Evolutionary conservation across 1,140 invertebrate genomes (phyloP), one percentile per base, ranked within the genome.

Genomic region (Chlorops oryzae): DNA sequence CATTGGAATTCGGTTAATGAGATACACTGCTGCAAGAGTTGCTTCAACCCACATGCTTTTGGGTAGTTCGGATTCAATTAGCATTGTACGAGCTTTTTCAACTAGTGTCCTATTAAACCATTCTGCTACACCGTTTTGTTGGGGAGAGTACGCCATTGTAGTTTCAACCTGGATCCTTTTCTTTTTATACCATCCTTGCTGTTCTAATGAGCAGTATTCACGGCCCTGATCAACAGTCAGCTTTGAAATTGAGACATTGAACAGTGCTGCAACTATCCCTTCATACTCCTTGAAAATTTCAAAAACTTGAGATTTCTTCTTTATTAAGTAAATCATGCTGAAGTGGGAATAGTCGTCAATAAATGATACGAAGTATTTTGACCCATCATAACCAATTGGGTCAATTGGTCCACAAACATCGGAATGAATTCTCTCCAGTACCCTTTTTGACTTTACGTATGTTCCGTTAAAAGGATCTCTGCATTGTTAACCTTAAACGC

Each of bases 291-390:
- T 39, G 28, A 49, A 27, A 3, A n/a, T 21, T 15, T 27, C 21
- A 21, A 49, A 49, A n/a, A 49, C 47, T 20, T 40, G 18, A 10
- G 35, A 39, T 17, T 49, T 49, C 18, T 49, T 39, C 17, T 39
- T 25, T 9, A 49, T 25, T 3, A 39, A 21, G 28, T 49, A 49
- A 24, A 49, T 40, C 7, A 39, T 15, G 12, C 41, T 47, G 52
- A 66, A 72, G 56, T 63, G 56, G n/a, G 63, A 68, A 53, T 42
- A 74, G 56, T 74, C 65, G 56, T 74, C 72, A 35, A 63, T 62
- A 34, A 72, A 70, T 18, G 62, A 62, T 17, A 72, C 51, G 58
- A 73, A 70, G 55, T 73, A 74, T 22, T 54, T 62, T 21, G 57
- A 42, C 22, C 59, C 57, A 41, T 72, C 57, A 24, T 34, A 48